Evolutionary conservation across 2,797 vertebrate species (phyloP).

Genomic region (Tokudaia muenninki): DNA sequence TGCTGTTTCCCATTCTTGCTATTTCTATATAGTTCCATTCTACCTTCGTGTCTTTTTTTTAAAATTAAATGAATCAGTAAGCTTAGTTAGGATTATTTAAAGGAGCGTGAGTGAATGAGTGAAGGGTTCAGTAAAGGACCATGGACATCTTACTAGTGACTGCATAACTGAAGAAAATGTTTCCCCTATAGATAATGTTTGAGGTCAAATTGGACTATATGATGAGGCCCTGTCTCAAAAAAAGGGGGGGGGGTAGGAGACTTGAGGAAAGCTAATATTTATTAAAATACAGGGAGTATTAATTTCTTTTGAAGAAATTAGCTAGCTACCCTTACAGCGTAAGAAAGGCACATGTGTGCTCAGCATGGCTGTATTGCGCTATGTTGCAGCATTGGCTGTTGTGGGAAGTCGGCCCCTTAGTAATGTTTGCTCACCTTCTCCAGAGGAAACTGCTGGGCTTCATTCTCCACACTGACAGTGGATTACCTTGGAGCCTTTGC

Average conservation of each 20-base stretch:
- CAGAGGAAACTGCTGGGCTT: neutral
- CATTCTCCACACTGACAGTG: neutral
- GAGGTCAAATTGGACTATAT: neutral
- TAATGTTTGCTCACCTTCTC: neutral
- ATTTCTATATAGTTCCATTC: neutral
- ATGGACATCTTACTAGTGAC: neutral
- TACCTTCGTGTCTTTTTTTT: neutral
- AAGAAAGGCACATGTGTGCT: neutral
- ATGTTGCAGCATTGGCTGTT: neutral
- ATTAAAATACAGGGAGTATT: constrained; percentile 1
- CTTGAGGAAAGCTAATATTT: constrained; percentile 30
- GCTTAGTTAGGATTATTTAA: neutral
- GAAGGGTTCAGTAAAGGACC: neutral
- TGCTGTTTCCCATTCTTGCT: neutral
- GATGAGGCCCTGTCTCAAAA: neutral
- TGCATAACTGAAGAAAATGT: neutral
- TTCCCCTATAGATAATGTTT: neutral
- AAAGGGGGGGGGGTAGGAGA: too few relatives aligned
- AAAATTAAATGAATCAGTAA: neutral
- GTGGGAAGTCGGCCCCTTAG: neutral
- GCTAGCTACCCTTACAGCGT: neutral
- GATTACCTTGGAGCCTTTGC: neutral
- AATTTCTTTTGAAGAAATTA: constrained; percentile 31
- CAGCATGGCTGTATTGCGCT: neutral
- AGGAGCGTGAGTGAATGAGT: neutral